Evolutionary conservation across 1,140 invertebrate species (phyloP).

Genomic region (Arion vulgaris): DNA sequence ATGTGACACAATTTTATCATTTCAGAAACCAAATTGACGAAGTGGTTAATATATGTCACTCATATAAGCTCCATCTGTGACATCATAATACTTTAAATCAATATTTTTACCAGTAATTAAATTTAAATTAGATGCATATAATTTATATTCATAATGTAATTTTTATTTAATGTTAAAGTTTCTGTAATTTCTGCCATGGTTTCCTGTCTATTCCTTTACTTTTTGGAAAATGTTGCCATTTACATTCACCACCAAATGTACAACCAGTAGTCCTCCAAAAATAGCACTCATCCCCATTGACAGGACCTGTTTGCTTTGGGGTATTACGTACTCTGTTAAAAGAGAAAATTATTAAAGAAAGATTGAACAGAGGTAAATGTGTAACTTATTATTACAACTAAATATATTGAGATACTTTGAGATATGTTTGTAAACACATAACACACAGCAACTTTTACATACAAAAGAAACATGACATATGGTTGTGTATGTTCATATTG

Average conservation of each 20-base stretch:
- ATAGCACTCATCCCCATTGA: slow-evolving; percentile 75
- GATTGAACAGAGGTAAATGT: no score
- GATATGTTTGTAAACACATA: no score
- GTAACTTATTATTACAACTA: no score
- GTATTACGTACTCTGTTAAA: slow-evolving; percentile 43
- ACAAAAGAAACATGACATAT: no score
- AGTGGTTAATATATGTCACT: no score
- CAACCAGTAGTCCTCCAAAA: slow-evolving; percentile 76
- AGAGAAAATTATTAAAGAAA: neutral
- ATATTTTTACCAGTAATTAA: neutral
- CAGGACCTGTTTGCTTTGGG: slow-evolving; percentile 70
- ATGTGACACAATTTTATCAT: neutral
- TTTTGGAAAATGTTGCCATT: slow-evolving; percentile 71
- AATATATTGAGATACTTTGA: no score
- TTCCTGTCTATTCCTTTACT: slow-evolving; percentile 73
- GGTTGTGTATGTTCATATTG: no score
- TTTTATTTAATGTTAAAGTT: neutral
- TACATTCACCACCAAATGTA: slow-evolving; percentile 73
- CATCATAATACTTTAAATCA: neutral
- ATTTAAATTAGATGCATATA: neutral
- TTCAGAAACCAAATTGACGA: neutral
- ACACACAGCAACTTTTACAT: no score
- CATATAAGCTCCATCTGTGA: no score
- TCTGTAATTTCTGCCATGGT: slow-evolving; percentile 72
- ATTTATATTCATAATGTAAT: neutral